Evolutionary conservation across 2,113 vertebrate species (phyloP).

Genomic region (Protomyctophum bolini): DNA sequence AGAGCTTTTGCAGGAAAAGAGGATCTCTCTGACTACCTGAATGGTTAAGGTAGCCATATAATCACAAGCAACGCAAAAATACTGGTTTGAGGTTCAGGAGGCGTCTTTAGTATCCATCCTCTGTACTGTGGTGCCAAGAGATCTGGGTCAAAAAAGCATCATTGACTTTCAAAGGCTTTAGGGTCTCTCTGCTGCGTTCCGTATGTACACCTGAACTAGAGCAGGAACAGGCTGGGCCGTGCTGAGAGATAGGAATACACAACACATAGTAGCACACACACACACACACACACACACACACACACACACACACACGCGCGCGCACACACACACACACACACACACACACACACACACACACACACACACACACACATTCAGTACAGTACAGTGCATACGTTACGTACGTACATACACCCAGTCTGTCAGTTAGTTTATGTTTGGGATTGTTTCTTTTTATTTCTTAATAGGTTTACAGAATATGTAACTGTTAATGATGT

Average conservation of each 20-base stretch:
- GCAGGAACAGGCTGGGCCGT: background rate
- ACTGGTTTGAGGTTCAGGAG: slow-evolving; percentile 28
- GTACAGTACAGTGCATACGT: too few species aligned
- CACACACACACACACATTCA: too few species aligned
- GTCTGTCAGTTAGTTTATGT: slow-evolving; percentile 9
- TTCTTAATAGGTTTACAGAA: slow-evolving; percentile 26
- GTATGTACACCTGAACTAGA: slow-evolving; percentile 14
- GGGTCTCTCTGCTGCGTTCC: background rate
- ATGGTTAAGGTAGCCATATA: slow-evolving; percentile 13
- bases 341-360: too few species aligned
- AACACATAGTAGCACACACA: slow-evolving; percentile 27
- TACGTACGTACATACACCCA: too few species aligned
- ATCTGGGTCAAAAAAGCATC: slow-evolving; percentile 17
- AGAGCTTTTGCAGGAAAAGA: slow-evolving; percentile 16
- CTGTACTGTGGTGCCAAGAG: slow-evolving; percentile 48
- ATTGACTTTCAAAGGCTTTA: slow-evolving; percentile 15
- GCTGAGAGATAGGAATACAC: slow-evolving; percentile 51
- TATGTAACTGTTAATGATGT: slow-evolving; percentile 37
- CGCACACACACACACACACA: too few species aligned
- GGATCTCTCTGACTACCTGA: slow-evolving; percentile 27
- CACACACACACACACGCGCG: slow-evolving; percentile 6
- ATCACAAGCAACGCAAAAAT: slow-evolving; percentile 46
- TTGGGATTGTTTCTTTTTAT: slow-evolving; percentile 17
- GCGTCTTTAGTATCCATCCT: slow-evolving; percentile 50
- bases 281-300: slow-evolving; percentile 12